Evolutionary conservation across 2,797 vertebrate genomes (phyloP), one percentile per base, ranked within the genome.

Genomic region (Gobio occitaniae): DNA sequence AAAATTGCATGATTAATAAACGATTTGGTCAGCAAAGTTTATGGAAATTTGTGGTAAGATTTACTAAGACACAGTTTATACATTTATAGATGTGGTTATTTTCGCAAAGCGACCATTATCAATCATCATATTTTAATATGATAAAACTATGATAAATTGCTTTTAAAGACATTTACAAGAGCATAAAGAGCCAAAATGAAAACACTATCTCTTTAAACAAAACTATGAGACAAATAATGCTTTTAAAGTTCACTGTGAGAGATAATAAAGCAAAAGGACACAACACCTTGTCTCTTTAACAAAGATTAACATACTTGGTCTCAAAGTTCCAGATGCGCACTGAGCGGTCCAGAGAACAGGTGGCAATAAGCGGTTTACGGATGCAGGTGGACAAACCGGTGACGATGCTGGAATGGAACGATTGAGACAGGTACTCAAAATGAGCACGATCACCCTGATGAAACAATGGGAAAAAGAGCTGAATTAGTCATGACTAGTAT

Each of bases 321-420:
- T 97, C 95, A 0, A 97, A 99, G 93, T 99, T 99, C 98, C 98
- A 99, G 93, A 99, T 95, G 90, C 96, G 96, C 44, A 99, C 90
- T 9, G 98, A 97, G 90, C 90, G 94, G 92, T 99, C 98, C 90
- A 97, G 86, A 36, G 98, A 98, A 91, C 97, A 96, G 74, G 97
- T 99, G 90, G 96, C 97, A 66, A 97, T 91, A 32, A 98, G 92
- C 2, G 98, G 96, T 89, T 98, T 99, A 84, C 97, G 95, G 83
- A 95, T 89, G 89, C 98, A 99, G 90, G 94, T 82, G 29, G 96
- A 96, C 89, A 99, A 94, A 63, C 97, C 97, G 0, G 96, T 97
- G 91, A 99, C 93, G 3, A 94, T 83, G 81, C 94, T 95, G 0
- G 95, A 97, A 93, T 99, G 98, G 89, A 97, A 93, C 1, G 97